Evolutionary conservation across 92 coral and sea anemone species (phyloP).

Genomic region (Palythoa grandis): DNA sequence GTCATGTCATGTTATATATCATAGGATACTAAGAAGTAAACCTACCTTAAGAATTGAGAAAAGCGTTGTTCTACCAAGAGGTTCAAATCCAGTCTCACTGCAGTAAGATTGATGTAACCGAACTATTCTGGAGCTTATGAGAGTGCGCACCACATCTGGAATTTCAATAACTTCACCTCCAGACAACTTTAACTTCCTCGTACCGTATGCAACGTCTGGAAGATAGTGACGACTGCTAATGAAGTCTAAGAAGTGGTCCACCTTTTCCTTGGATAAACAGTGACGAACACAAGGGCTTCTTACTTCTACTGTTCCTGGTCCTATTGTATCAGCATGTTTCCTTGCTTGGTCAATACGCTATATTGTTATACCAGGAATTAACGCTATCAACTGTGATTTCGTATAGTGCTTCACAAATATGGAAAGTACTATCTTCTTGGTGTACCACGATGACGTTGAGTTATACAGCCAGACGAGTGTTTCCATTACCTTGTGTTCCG

Average conservation of each 20-base stretch:
- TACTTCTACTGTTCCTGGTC: slow-evolving; percentile 39
- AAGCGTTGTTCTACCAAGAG: slow-evolving; percentile 57
- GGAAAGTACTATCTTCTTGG: slow-evolving; percentile 48
- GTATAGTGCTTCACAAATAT: slow-evolving; percentile 58
- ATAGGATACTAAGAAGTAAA: neutral
- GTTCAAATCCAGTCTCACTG: slow-evolving; percentile 34
- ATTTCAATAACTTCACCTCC: slow-evolving; percentile 46
- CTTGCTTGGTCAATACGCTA: slow-evolving; percentile 67
- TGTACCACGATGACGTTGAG: slow-evolving; percentile 54
- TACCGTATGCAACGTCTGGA: slow-evolving; percentile 56
- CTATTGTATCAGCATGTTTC: slow-evolving; percentile 47
- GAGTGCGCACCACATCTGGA: slow-evolving; percentile 53
- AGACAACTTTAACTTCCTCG: slow-evolving; percentile 48
- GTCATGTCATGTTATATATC: neutral
- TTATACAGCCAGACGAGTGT: slow-evolving; percentile 47
- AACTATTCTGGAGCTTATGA: slow-evolving; percentile 48
- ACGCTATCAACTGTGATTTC: slow-evolving; percentile 38
- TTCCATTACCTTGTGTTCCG: slow-evolving; percentile 36
- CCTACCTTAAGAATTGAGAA: slow-evolving; percentile 54
- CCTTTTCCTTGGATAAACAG: slow-evolving; percentile 42
- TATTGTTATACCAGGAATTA: slow-evolving; percentile 59
- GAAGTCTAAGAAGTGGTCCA: slow-evolving; percentile 62
- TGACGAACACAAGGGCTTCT: slow-evolving; percentile 27
- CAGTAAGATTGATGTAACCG: slow-evolving; percentile 53
- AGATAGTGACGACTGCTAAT: slow-evolving; percentile 56